phyloP scores from a whole-genome alignment of 1,140 invertebrate species.

The Cyrtorhinus lividipennis region DNA sequence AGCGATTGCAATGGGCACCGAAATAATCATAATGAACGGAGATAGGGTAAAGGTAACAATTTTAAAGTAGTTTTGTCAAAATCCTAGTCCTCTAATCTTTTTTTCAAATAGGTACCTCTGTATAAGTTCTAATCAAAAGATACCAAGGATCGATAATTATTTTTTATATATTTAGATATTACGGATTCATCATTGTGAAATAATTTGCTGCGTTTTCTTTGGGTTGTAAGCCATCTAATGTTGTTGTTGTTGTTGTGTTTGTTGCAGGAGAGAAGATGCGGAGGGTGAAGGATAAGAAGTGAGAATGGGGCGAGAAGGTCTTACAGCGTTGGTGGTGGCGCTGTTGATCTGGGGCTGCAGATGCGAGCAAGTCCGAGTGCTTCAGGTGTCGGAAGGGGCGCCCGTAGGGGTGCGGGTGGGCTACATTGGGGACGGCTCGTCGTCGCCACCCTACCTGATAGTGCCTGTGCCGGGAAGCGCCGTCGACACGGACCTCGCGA shows the following conservation, averaged over 20 bases:
- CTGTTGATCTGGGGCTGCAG: constrained; percentile 29
- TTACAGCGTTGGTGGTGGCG: constrained; percentile 24
- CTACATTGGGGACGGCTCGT: constrained; percentile 59
- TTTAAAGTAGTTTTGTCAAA: too few species aligned
- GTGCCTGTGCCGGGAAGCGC: constrained; percentile 70
- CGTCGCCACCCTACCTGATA: constrained; percentile 71
- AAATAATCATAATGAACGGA: too few species aligned
- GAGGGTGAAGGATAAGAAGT: constrained; percentile 4
- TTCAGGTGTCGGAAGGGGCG: constrained; percentile 74
- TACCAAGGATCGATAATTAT: too few species aligned
- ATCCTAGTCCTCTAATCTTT: too few species aligned
- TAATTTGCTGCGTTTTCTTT: too few species aligned
- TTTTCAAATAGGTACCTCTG: too few species aligned
- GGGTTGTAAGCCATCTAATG: too few species aligned
- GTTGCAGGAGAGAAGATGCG: constrained; percentile 8
- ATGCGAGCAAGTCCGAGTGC: constrained; percentile 56
- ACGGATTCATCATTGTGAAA: too few species aligned
- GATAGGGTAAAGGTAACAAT: too few species aligned
- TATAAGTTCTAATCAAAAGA: too few species aligned
- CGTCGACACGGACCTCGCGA: constrained; percentile 72
- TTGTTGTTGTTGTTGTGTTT: neutral
- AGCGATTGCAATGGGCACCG: too few species aligned
- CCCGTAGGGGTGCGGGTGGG: constrained; percentile 73
- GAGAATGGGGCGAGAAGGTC: neutral
- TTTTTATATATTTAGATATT: too few species aligned